A percentile compares a stretch with the other conserved stretches of the same genome.
Conservation (phyloP, 2,888 invertebrate genomes). For the Troilus luridus region DNA sequence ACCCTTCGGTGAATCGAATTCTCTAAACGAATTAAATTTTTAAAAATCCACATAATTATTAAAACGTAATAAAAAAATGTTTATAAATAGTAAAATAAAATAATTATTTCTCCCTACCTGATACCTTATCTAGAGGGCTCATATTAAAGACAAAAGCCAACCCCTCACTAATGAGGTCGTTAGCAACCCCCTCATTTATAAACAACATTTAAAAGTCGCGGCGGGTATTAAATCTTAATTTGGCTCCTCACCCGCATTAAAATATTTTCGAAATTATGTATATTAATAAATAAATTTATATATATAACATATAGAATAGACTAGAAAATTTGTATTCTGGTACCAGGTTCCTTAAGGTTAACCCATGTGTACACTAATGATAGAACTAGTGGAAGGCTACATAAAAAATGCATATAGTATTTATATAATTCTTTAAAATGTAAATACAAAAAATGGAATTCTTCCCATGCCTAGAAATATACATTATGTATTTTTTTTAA, state of each 20-base stretch:
- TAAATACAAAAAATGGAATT: no score
- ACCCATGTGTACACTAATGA: no score
- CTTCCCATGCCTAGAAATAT: no score
- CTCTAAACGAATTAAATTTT: background rate
- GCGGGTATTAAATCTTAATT: background rate
- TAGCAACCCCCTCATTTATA: constrained; percentile 6
- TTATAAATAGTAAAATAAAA: background rate
- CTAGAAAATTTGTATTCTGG: no score
- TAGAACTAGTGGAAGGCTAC: no score
- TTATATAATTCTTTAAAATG: no score
- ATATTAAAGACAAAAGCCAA: constrained; percentile 36
- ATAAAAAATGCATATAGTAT: no score
- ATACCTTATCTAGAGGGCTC: background rate
- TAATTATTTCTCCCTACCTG: background rate
- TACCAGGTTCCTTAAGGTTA: no score
- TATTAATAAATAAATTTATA: background rate
- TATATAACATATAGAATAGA: no score
- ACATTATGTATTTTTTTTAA: no score
- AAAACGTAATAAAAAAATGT: background rate
- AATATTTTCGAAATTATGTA: background rate
- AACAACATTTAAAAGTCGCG: constrained; percentile 9
- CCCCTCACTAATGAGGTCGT: constrained; percentile 29
- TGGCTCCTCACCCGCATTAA: background rate
- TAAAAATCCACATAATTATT: background rate
- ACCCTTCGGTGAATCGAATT: background rate